phyloP scores from a whole-genome alignment of 2,113 vertebrate species.

The Scophthalmus maximus region DNA sequence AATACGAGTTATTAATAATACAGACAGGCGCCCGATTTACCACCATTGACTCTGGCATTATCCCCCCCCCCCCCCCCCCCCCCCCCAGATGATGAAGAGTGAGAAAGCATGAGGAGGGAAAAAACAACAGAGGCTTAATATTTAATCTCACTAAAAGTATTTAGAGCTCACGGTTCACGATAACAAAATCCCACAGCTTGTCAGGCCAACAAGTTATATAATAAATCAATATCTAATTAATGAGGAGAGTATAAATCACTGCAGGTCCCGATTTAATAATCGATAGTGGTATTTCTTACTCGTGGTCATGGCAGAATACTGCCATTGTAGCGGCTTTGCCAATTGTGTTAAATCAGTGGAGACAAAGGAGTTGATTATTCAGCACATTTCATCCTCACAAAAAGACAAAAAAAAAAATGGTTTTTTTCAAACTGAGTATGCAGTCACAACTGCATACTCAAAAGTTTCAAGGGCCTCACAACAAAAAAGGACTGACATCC shows the following conservation, averaged over 20 bases:
- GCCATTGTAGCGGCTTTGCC: slow-evolving; percentile 43
- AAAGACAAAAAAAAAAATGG: no score
- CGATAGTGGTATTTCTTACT: slow-evolving; percentile 68
- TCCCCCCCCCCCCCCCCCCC: slow-evolving; percentile 42
- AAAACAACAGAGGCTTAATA: slow-evolving; percentile 61
- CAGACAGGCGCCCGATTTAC: slow-evolving; percentile 48
- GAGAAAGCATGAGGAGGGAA: slow-evolving; percentile 37
- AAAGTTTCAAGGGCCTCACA: slow-evolving; percentile 21
- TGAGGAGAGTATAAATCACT: slow-evolving; percentile 73
- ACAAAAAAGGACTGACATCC: slow-evolving; percentile 28
- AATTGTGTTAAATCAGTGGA: slow-evolving; percentile 43
- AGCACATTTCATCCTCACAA: slow-evolving; percentile 17
- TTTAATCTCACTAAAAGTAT: slow-evolving; percentile 74
- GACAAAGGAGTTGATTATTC: slow-evolving; percentile 35
- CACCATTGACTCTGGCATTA: slow-evolving; percentile 54
- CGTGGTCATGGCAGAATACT: slow-evolving; percentile 53
- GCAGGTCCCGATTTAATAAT: slow-evolving; percentile 66
- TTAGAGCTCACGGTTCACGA: slow-evolving; percentile 54
- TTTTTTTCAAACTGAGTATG: not conserved
- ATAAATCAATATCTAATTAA: slow-evolving; percentile 80
- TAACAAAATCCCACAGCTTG: slow-evolving; percentile 59
- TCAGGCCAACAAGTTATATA: slow-evolving; percentile 66
- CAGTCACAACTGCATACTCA: slow-evolving; percentile 19
- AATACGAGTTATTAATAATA: slow-evolving; percentile 34
- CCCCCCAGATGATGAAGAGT: slow-evolving; percentile 33